A percentile compares a stretch with the other conserved stretches of the same genome.
Conservation (phyloP, 2,888 invertebrate species). For the Amiota communis region DNA sequence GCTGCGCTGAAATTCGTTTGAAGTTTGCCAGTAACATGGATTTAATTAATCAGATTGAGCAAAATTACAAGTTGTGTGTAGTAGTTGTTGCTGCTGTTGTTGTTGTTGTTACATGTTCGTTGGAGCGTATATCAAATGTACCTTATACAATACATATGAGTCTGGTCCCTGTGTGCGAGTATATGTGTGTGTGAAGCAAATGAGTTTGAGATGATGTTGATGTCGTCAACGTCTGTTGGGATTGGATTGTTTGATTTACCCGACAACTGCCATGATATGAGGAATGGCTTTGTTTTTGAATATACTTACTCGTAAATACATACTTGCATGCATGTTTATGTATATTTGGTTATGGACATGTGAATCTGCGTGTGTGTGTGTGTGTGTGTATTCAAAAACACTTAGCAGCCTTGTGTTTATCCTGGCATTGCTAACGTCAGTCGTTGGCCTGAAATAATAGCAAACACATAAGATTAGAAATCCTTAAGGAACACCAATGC, state of each 20-base stretch:
- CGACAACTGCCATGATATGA: constrained; percentile 16
- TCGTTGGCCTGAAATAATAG: constrained; percentile 16
- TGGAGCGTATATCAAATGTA: background rate
- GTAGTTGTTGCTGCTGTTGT: no score
- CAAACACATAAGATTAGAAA: constrained; percentile 17
- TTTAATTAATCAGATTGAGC: constrained; percentile 30
- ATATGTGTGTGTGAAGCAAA: background rate
- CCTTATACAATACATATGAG: no score
- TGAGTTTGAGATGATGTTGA: constrained; percentile 10
- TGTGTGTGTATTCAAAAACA: background rate
- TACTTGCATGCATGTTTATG: background rate
- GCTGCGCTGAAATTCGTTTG: constrained; percentile 19
- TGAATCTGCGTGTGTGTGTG: background rate
- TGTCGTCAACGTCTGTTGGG: constrained; percentile 4
- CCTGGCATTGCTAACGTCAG: background rate
- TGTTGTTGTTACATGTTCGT: constrained; percentile 18
- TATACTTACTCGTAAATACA: no score
- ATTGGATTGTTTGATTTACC: constrained; percentile 21
- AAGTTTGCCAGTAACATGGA: constrained; percentile 30
- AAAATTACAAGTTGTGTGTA: constrained; percentile 24
- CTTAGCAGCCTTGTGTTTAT: background rate
- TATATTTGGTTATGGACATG: background rate
- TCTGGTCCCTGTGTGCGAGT: no score
- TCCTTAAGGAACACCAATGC: background rate
- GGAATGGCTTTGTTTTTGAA: background rate